A percentile compares a stretch with the other conserved stretches of the same genome.
phyloP scores from a whole-genome alignment of 1,140 invertebrate species.

The Drosophila truncata region DNA sequence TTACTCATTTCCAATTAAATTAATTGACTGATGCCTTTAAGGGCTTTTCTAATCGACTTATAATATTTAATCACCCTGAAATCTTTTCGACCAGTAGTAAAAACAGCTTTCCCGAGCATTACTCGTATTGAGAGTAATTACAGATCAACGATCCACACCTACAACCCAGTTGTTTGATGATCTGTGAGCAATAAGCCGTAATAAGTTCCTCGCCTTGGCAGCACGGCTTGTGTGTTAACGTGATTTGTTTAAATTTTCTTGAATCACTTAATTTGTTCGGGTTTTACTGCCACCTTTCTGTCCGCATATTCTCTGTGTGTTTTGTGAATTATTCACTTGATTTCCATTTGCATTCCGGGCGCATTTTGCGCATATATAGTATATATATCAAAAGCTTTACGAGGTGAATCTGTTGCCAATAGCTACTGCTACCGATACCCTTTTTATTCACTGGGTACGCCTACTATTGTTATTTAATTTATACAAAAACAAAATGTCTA shows the following conservation, averaged over 20 bases:
- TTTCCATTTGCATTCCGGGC: constrained; percentile 67
- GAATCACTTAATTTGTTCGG: constrained; percentile 24
- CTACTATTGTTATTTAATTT: background rate
- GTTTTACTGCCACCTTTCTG: constrained; percentile 48
- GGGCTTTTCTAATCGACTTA: background rate
- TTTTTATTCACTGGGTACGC: background rate
- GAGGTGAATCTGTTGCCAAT: constrained; percentile 39
- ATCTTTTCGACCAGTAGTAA: no score
- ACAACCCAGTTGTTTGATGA: constrained; percentile 23
- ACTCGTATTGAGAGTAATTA: constrained; percentile 14
- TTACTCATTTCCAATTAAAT: background rate
- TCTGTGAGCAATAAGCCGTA: constrained; percentile 30
- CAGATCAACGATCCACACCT: constrained; percentile 34
- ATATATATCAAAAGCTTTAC: constrained; percentile 44
- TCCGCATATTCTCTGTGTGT: constrained; percentile 5
- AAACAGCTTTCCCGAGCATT: background rate
- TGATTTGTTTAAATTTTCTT: constrained; percentile 60
- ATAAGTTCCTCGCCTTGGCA: constrained; percentile 23
- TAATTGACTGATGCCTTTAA: background rate
- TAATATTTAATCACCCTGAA: background rate
- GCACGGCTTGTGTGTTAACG: constrained; percentile 37
- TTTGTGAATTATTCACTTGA: constrained; percentile 19
- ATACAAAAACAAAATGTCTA: background rate
- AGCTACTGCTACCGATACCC: constrained; percentile 5
- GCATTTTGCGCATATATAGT: constrained; percentile 39